Evolutionary conservation across 2,888 invertebrate genomes (phyloP).

Genomic region (Orthonevra nobilis): DNA sequence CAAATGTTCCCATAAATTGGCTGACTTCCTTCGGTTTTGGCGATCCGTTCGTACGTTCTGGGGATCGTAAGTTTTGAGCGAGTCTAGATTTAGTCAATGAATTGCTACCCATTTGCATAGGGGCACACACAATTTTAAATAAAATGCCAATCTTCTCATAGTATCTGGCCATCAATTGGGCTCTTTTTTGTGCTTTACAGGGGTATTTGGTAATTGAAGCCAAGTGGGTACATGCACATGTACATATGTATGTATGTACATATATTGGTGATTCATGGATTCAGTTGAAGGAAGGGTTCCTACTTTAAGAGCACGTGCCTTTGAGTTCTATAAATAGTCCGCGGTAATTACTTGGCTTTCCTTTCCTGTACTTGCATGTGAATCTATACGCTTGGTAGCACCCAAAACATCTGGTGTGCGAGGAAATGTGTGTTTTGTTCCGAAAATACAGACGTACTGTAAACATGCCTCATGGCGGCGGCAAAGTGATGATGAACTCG

Average conservation of each 20-base stretch:
- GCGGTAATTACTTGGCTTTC: constrained; percentile 37
- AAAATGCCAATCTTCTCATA: constrained; percentile 5
- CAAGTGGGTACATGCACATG: no score
- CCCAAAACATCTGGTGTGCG: constrained; percentile 43
- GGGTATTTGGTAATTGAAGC: no score
- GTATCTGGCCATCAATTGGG: constrained; percentile 4
- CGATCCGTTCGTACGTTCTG: constrained; percentile 47
- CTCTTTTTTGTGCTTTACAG: neutral
- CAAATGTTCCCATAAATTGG: constrained; percentile 20
- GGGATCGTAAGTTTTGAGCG: neutral
- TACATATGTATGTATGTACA: no score
- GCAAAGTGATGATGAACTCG: constrained; percentile 13
- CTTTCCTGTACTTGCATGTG: constrained; percentile 21
- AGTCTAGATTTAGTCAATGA: constrained; percentile 33
- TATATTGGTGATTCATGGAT: neutral
- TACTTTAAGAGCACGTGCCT: constrained; percentile 49
- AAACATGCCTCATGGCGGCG: constrained; percentile 12
- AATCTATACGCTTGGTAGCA: constrained; percentile 9
- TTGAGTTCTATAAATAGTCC: constrained; percentile 52
- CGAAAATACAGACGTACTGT: constrained; percentile 18
- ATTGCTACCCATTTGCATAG: neutral
- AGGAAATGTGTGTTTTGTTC: constrained; percentile 14
- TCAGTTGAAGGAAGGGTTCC: neutral
- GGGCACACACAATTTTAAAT: constrained; percentile 6
- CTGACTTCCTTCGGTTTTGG: constrained; percentile 46